Base-by-base conservation (phyloP, 1,140 invertebrate species). In the Drosophila burlai region DNA sequence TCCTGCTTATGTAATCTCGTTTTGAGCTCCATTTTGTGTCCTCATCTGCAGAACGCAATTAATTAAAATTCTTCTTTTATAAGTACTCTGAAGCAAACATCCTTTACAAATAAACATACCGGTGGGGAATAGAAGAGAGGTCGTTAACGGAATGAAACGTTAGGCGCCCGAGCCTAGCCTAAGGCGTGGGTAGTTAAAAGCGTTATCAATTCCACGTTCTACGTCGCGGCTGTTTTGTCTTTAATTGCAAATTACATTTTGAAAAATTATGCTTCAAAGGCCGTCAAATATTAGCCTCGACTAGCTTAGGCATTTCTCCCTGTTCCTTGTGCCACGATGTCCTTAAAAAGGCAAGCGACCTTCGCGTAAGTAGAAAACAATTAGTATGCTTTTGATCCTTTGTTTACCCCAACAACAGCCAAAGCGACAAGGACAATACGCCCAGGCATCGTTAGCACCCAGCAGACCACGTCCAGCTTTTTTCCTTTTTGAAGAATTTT, bases 201-300 rank as follows among this genome's bases (percentile, higher is more conserved):
- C 71, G 68, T 74, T 74, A 73, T 52, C 55, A 61, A 74, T 74
- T 61, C 38, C 54, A 57, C 49, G 40, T 59, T 58, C 50, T 68
- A 16, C 50, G 26, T 60, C 60, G 76, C 60, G 60, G 54, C 65
- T 61, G 59, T 52, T 71, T 86, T 65, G 69, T 79, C 81, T 91
- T 91, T 91, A 91, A 91, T 91, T 91, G 90, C 89, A 91, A 91
- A 91, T 89, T 92, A 89, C 76, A 86, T 91, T 91, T 91, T 83
- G 59, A 91, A 85, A 91, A 89, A 85, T 90, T 91, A 82, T 82
- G 89, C 89, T 77, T 80, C 68, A 82, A 83, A 83, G 73, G 77
- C 80, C 78, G 67, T 76, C 74, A 66, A 72, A 91, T 80, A 91
- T 91, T 91, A 86, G 86, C 69, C 73, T 29, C 46, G 57, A 34